These are phyloP conservation scores for Temnothorax nylanderi DNA, from an alignment of 1,140 invertebrate genomes.

Conservation along the genomic window DNA sequence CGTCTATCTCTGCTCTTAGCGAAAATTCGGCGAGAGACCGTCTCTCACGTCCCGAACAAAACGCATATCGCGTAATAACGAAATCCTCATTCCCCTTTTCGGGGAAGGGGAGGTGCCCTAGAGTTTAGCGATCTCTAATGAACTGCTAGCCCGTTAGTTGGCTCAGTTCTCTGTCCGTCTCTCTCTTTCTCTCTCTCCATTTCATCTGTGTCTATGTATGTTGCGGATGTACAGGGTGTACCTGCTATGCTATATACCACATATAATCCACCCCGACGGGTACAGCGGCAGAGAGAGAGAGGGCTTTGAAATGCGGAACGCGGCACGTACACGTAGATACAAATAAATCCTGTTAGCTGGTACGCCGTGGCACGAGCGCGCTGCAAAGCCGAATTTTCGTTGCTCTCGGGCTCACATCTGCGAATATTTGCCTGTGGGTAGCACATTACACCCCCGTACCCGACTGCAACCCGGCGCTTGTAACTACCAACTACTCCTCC, in stretches of 20 bases:
- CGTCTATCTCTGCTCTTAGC: not conserved
- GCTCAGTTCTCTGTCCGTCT: conserved; percentile 48
- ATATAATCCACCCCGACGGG: conserved; percentile 25
- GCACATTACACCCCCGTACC: conserved; percentile 63
- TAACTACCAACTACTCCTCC: not conserved
- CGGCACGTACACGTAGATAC: conserved; percentile 66
- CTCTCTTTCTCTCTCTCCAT: conserved; percentile 23
- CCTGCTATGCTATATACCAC: conserved; percentile 8
- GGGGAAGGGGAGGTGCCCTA: conserved; percentile 58
- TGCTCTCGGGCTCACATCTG: conserved; percentile 72
- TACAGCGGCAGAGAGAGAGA: not conserved
- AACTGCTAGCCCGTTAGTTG: conserved; percentile 77
- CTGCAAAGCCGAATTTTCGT: conserved; percentile 75
- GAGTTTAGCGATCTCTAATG: conserved; percentile 79
- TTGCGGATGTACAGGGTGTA: conserved; percentile 39
- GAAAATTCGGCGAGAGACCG: conserved; percentile 16
- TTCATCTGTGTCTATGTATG: not conserved
- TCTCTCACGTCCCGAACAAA: conserved; percentile 20
- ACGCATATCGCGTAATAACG: conserved; percentile 67
- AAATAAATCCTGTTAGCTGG: conserved; percentile 78
- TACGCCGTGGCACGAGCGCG: conserved; percentile 54
- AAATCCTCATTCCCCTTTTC: conserved; percentile 72
- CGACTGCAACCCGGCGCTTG: conserved; percentile 48
- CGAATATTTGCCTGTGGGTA: conserved; percentile 75
- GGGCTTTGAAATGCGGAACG: conserved; percentile 57